These are phyloP conservation scores for Didymodactylos carnosus DNA, from an alignment of 2,888 invertebrate species.

Conservation along the genomic window DNA sequence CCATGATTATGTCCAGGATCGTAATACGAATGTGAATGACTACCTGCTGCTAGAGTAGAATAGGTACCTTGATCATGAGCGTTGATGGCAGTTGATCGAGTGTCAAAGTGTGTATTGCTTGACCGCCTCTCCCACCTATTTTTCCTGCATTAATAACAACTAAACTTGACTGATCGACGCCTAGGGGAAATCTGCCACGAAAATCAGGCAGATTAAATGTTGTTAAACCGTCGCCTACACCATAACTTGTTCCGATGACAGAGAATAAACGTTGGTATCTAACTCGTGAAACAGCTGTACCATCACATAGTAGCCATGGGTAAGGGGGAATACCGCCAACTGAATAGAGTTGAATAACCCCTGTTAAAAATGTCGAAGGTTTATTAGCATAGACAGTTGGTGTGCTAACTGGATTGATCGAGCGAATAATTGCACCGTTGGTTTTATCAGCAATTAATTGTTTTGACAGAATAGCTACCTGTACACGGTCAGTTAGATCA, in stretches of 20 bases:
- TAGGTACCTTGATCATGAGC: neutral
- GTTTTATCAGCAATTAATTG: neutral
- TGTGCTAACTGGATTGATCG: neutral
- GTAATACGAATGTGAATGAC: neutral
- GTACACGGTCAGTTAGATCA: neutral
- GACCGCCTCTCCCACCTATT: neutral
- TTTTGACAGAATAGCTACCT: neutral
- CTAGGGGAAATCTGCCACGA: neutral
- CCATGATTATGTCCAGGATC: neutral
- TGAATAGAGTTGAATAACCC: neutral
- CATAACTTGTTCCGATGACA: neutral
- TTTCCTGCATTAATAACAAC: neutral
- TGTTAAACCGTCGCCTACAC: neutral
- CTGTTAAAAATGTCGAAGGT: neutral
- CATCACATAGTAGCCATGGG: neutral
- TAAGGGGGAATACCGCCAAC: neutral
- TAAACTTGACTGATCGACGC: neutral
- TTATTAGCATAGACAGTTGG: neutral
- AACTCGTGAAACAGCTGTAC: neutral
- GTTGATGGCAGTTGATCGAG: neutral
- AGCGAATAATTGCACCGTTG: neutral
- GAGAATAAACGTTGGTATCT: neutral
- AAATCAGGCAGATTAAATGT: neutral
- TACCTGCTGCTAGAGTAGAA: neutral
- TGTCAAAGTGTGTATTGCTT: neutral